These are phyloP conservation scores for Chalcosyrphus nemorum DNA, from an alignment of 2,888 invertebrate genomes.

Conservation along the genomic window DNA sequence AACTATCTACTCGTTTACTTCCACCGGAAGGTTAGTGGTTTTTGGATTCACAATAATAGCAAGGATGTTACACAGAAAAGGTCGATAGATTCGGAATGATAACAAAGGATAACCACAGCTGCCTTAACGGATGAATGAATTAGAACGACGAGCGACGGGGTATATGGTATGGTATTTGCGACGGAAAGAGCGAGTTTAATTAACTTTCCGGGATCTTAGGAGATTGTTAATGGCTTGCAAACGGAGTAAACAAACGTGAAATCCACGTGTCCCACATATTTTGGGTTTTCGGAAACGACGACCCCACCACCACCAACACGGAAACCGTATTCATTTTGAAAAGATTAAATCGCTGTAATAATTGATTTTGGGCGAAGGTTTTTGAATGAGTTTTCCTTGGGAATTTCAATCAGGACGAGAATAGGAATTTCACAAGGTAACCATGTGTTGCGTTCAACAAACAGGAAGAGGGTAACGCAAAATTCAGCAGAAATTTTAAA, in stretches of 20 bases:
- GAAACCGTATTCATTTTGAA: background rate
- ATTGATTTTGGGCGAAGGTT: background rate
- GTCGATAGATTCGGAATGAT: constrained; percentile 57
- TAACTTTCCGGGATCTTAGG: constrained; percentile 45
- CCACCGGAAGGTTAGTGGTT: background rate
- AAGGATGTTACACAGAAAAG: constrained; percentile 16
- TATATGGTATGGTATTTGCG: background rate
- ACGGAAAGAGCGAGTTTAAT: constrained; percentile 31
- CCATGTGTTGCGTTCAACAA: background rate
- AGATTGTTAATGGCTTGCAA: background rate
- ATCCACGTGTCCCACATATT: constrained; percentile 7
- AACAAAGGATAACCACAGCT: constrained; percentile 56
- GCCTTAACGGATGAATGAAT: constrained; percentile 51
- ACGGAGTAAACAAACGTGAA: background rate
- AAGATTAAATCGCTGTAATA: constrained; percentile 11
- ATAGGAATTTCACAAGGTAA: background rate
- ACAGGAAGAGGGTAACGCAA: background rate
- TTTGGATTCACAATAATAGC: constrained; percentile 18
- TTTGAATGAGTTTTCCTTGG: background rate
- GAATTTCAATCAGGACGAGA: background rate
- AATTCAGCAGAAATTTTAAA: too few relatives aligned
- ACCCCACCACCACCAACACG: background rate
- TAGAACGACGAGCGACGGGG: background rate
- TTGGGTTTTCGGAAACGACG: background rate
- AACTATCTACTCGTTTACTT: constrained; percentile 21